A percentile compares a stretch with the other conserved stretches of the same genome.
These are phyloP conservation scores for Emydocephalus ijimae DNA, from an alignment of 2,113 vertebrate species.

Conservation along the genomic window DNA sequence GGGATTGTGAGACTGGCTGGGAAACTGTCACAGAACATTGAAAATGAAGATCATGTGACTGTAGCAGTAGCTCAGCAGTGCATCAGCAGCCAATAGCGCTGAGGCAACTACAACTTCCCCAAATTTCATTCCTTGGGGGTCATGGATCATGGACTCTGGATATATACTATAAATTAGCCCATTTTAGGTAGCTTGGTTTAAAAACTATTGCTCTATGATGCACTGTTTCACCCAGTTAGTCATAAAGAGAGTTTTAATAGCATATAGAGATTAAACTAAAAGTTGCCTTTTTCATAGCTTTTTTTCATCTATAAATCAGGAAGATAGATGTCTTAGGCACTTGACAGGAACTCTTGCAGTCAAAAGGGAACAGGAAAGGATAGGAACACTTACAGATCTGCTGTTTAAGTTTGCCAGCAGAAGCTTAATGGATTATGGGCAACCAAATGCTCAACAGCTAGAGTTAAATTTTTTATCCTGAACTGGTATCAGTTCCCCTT, in stretches of 20 bases:
- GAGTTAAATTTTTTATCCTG: not conserved
- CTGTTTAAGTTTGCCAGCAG: not conserved
- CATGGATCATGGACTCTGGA: not conserved
- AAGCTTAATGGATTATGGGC: not conserved
- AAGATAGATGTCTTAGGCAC: not conserved
- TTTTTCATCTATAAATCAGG: fast-evolving
- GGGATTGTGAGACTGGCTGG: not conserved
- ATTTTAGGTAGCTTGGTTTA: not conserved
- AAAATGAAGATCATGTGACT: not conserved
- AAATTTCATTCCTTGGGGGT: not conserved
- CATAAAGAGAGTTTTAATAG: not conserved
- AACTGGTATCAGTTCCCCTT: not conserved
- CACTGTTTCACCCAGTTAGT: not conserved
- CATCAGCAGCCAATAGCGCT: not conserved
- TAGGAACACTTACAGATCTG: not conserved
- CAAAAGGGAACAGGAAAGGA: not conserved
- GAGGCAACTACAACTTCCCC: not conserved
- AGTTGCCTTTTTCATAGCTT: not conserved
- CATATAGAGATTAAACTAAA: not conserved
- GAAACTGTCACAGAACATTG: not conserved
- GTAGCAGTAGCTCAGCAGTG: not conserved
- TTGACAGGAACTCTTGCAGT: not conserved
- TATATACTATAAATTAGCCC: not conserved
- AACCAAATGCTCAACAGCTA: not conserved
- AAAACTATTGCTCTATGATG: not conserved